These are phyloP conservation scores for Sylvietta virens DNA, from an alignment of 2,113 vertebrate genomes.

Conservation along the genomic window DNA sequence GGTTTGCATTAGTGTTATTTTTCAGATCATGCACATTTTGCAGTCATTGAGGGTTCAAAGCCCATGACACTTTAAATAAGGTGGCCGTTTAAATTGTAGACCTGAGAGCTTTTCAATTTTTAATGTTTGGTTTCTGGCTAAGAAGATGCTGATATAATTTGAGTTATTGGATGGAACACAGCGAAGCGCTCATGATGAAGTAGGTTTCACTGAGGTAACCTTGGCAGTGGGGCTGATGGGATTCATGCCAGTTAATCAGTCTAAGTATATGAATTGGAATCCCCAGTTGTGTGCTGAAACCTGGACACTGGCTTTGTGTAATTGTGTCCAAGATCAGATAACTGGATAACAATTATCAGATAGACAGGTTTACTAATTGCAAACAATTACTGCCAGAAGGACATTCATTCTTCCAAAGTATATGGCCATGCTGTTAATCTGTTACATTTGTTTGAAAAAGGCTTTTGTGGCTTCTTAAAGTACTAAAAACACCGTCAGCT, in stretches of 20 bases:
- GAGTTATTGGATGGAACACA: background rate
- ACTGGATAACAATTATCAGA: background rate
- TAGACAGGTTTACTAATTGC: background rate
- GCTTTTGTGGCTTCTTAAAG: background rate
- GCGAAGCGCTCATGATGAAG: background rate
- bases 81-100: background rate
- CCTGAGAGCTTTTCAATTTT: slow-evolving; percentile 42
- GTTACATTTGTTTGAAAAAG: background rate
- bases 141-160: background rate
- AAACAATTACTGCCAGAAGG: background rate
- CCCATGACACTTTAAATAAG: background rate
- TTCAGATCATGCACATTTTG: background rate
- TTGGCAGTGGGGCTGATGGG: background rate
- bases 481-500: background rate
- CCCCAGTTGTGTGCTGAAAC: slow-evolving; percentile 37
- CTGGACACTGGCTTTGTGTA: slow-evolving; percentile 10
- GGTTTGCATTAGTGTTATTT: slow-evolving; percentile 22
- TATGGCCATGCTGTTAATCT: background rate
- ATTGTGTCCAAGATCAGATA: background rate
- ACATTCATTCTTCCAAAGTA: background rate
- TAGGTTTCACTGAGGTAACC: slow-evolving; percentile 21
- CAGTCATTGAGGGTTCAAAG: background rate
- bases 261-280: slow-evolving; percentile 35
- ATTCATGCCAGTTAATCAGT: slow-evolving; percentile 55
- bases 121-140: slow-evolving; percentile 24